phyloP scores from a whole-genome alignment of 2,888 invertebrate species.

The Rhimphoctona megacephalus region DNA sequence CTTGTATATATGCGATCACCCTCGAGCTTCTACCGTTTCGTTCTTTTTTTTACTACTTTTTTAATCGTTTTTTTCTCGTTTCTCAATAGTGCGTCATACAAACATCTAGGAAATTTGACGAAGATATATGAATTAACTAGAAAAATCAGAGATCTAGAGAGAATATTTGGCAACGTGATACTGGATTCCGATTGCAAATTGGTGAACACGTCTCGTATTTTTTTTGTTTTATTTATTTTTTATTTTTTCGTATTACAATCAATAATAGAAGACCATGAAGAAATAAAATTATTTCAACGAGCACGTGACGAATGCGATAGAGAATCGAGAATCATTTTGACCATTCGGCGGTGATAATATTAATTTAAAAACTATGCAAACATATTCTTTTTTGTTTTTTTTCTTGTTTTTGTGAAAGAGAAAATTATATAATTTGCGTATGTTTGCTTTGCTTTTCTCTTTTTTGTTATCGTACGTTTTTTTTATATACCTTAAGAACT shows the following conservation, averaged over 20 bases:
- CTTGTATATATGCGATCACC: slow-evolving; percentile 58
- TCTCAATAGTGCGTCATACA: slow-evolving; percentile 21
- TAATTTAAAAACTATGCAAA: slow-evolving; percentile 47
- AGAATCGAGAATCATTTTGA: slow-evolving; percentile 45
- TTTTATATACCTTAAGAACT: slow-evolving; percentile 71
- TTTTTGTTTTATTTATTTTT: neutral
- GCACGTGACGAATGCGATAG: slow-evolving; percentile 6
- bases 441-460: slow-evolving; percentile 44
- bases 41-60: slow-evolving; percentile 1
- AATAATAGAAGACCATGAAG: neutral
- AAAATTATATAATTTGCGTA: slow-evolving; percentile 59
- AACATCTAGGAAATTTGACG: slow-evolving; percentile 15
- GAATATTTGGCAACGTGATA: slow-evolving; percentile 43
- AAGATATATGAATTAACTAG: slow-evolving; percentile 27
- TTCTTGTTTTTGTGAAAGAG: slow-evolving; percentile 20
- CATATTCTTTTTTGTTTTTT: slow-evolving; percentile 27
- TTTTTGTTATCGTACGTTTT: slow-evolving; percentile 32
- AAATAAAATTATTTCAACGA: neutral
- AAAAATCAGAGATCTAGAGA: slow-evolving; percentile 50
- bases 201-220: neutral
- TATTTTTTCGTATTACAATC: neutral
- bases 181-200: slow-evolving; percentile 29
- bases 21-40: slow-evolving; percentile 39
- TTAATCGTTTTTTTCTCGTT: slow-evolving; percentile 10
- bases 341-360: slow-evolving; percentile 43